Conservation (phyloP, 37 sponge, comb jelly and placozoan species). For the Bolinopsis microptera region DNA sequence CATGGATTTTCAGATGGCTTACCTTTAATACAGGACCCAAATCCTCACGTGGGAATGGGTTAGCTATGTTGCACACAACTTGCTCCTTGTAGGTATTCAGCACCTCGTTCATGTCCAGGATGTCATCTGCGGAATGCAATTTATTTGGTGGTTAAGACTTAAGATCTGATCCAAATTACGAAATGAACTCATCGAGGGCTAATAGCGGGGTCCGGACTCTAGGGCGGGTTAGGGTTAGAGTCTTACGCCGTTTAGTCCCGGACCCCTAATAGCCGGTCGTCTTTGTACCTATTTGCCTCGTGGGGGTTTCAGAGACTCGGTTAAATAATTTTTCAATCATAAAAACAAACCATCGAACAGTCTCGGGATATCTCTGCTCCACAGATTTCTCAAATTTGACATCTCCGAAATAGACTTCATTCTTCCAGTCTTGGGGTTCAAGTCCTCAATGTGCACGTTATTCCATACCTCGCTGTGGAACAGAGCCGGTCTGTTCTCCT, state of each 20-base stretch:
- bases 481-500: background rate
- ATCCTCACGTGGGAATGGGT: background rate
- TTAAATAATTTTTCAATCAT: no score
- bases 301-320: no score
- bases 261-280: no score
- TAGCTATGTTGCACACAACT: constrained; percentile 20
- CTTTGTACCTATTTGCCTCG: no score
- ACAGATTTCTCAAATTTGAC: background rate
- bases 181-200: no score
- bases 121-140: constrained; percentile 26
- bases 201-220: no score
- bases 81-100: background rate
- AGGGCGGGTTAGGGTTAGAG: no score
- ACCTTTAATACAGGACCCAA: no score
- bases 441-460: constrained; percentile 29
- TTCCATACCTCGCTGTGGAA: constrained; percentile 57
- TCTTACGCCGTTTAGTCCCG: no score
- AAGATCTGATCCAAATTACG: no score
- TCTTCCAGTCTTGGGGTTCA: background rate
- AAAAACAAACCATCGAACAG: background rate
- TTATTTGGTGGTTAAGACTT: no score
- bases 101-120: background rate
- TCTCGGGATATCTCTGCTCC: background rate
- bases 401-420: background rate
- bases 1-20: no score